Evolutionary conservation across 2,797 vertebrate genomes (phyloP).

Genomic region (Varecia variegata): DNA sequence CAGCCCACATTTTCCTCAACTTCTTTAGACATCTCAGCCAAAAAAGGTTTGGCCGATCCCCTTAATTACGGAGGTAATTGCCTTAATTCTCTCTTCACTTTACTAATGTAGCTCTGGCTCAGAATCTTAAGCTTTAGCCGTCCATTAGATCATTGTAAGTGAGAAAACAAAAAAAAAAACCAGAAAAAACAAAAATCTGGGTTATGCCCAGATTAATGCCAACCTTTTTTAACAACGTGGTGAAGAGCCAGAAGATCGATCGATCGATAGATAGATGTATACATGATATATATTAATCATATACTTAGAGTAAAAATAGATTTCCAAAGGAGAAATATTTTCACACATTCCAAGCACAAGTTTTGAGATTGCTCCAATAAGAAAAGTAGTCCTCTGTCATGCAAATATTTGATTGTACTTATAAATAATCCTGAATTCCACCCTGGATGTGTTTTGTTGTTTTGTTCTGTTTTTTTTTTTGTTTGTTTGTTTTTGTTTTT

Average conservation of each 20-base stretch:
- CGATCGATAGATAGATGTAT: neutral
- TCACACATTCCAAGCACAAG: neutral
- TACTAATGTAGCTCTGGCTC: conserved; percentile 25
- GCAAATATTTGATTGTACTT: conserved; percentile 47
- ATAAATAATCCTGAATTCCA: neutral
- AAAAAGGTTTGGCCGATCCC: neutral
- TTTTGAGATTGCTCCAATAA: conserved; percentile 5
- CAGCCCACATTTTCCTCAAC: neutral
- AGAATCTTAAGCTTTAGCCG: neutral
- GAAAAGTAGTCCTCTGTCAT: conserved; percentile 24
- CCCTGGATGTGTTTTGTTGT: neutral
- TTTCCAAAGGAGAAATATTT: conserved; percentile 10
- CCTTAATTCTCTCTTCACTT: conserved; percentile 53
- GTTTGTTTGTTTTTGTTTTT: too few relatives aligned
- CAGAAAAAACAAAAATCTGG: neutral
- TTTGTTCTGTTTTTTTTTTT: neutral
- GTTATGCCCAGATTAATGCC: conserved; percentile 21
- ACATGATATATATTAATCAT: neutral
- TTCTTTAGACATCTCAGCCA: conserved; percentile 30
- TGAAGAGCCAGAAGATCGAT: neutral
- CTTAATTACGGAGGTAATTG: conserved; percentile 59
- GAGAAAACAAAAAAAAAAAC: neutral
- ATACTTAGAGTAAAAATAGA: conserved; percentile 24
- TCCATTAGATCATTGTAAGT: conserved; percentile 37
- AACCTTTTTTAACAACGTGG: neutral